A percentile compares a stretch with the other conserved stretches of the same genome.
Conservation (phyloP, 1,140 invertebrate genomes). For the Drosophila lini region DNA sequence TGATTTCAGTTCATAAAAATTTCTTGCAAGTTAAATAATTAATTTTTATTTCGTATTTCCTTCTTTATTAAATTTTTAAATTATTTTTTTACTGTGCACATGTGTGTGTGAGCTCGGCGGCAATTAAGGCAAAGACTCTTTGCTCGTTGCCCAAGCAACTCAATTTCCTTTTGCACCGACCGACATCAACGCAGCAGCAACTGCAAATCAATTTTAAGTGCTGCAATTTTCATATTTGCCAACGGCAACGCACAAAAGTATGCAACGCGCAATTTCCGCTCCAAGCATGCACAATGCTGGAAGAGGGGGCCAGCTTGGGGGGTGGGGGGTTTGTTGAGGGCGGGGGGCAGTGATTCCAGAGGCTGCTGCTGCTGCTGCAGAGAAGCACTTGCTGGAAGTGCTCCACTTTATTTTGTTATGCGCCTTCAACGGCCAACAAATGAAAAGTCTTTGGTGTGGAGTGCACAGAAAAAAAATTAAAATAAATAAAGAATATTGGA, state of each 20-base stretch:
- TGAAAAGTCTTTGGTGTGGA: constrained; percentile 29
- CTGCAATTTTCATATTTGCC: constrained; percentile 75
- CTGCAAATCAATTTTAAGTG: constrained; percentile 71
- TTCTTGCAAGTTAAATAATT: neutral
- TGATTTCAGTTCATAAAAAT: neutral
- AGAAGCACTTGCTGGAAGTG: constrained; percentile 45
- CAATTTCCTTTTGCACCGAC: constrained; percentile 63
- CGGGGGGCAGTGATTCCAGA: constrained; percentile 2
- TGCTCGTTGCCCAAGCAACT: constrained; percentile 58
- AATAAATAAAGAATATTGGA: neutral
- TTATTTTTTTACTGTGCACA: neutral
- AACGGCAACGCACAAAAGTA: constrained; percentile 69
- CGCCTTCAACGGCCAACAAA: constrained; percentile 46
- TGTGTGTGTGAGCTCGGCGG: constrained; percentile 5
- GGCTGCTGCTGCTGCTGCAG: constrained; percentile 23
- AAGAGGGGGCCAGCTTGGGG: neutral
- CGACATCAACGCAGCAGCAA: constrained; percentile 34
- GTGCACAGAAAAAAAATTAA: constrained; percentile 7
- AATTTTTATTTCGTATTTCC: neutral
- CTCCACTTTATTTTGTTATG: constrained; percentile 54
- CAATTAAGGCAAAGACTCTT: constrained; percentile 59
- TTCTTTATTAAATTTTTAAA: neutral
- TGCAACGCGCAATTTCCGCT: constrained; percentile 77
- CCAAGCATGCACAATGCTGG: constrained; percentile 42
- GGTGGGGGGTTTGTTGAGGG: neutral